phyloP scores from a whole-genome alignment of 2,888 invertebrate genomes.

The Tipula vernalis region DNA sequence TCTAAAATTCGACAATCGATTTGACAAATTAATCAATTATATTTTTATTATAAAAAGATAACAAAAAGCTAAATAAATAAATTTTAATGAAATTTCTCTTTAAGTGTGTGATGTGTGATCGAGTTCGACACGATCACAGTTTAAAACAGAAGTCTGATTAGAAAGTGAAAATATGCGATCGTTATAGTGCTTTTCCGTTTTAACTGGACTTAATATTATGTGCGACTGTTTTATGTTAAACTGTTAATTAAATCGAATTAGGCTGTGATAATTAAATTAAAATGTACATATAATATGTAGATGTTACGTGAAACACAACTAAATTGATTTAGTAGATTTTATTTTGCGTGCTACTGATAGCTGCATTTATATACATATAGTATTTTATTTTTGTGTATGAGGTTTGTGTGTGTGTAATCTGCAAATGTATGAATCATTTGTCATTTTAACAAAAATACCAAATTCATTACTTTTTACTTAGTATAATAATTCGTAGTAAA shows the following conservation, averaged over 20 bases:
- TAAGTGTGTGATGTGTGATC: neutral
- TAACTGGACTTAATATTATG: neutral
- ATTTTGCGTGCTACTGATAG: neutral
- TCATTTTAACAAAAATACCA: neutral
- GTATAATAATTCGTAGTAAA: neutral
- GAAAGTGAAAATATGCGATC: neutral
- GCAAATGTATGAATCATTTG: neutral
- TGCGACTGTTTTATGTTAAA: neutral
- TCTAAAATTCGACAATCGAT: neutral
- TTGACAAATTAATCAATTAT: neutral
- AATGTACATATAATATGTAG: neutral
- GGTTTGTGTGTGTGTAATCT: neutral
- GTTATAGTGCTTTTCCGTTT: neutral
- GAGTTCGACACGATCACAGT: neutral
- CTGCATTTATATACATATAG: neutral
- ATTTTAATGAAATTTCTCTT: neutral
- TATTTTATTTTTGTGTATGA: neutral
- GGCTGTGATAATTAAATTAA: neutral
- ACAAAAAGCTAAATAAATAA: neutral
- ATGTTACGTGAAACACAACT: neutral
- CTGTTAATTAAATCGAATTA: neutral
- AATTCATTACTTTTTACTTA: neutral
- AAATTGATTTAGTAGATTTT: neutral
- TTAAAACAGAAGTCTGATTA: neutral
- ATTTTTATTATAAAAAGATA: neutral